phyloP scores from a whole-genome alignment of 2,113 vertebrate genomes.

The Rattus norvegicus region DNA sequence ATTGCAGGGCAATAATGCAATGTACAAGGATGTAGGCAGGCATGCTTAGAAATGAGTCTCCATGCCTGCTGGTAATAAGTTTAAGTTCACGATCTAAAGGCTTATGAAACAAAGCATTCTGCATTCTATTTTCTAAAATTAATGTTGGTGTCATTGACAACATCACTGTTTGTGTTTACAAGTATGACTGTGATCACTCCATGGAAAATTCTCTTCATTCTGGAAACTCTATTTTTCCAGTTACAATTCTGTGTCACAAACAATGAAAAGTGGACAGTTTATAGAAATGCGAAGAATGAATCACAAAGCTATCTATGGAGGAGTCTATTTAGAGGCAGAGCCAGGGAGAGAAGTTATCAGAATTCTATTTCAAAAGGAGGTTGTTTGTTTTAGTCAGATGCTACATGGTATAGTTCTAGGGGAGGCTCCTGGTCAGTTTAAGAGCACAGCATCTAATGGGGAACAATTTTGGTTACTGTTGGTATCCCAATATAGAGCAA shows the following conservation, averaged over 20 bases:
- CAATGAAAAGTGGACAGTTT: not conserved
- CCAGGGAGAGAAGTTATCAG: not conserved
- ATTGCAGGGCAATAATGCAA: not conserved
- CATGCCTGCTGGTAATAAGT: not conserved
- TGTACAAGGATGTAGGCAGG: not conserved
- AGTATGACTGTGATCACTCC: not conserved
- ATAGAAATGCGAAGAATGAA: not conserved
- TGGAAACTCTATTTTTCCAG: constrained; percentile 47
- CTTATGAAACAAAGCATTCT: not conserved
- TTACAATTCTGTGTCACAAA: not conserved
- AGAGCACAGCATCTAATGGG: not conserved
- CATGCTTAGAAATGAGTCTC: not conserved
- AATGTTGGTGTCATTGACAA: not conserved
- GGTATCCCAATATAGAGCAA: not conserved
- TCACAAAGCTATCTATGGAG: not conserved
- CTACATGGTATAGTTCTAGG: accelerated
- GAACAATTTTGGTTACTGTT: not conserved
- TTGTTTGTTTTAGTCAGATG: not conserved
- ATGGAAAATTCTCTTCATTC: not conserved
- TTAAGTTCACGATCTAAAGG: constrained; percentile 40
- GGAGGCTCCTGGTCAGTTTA: not conserved
- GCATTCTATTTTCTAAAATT: not conserved
- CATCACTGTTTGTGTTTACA: not conserved
- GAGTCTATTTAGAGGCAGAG: not conserved
- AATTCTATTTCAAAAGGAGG: not conserved